Evolutionary conservation across 2,888 invertebrate genomes (phyloP), one percentile per base, ranked within the genome.

Genomic region (Ochropacha duplaris): DNA sequence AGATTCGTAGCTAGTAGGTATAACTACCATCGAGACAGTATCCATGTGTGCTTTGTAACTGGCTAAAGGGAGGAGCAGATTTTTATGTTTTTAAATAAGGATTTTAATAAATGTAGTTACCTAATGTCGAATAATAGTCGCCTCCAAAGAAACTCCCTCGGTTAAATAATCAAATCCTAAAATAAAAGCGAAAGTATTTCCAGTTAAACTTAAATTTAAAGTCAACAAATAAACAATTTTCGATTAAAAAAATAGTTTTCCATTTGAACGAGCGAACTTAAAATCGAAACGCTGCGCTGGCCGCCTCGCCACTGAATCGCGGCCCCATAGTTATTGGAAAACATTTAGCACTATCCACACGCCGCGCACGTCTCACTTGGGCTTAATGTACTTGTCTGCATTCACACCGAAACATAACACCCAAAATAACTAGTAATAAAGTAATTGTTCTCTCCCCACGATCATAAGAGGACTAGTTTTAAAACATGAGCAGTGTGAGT

Each of bases 331-430:
- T 72, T 83, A 84, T 83, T 66, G 84, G 78, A 78, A 84, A 84
- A 78, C 79, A 84, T 84, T 84, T 80, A 81, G 72, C 74, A 72
- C 73, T 76, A 76, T 81, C 68, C 75, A 65, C 70, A 82, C 67
- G 73, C 79, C 55, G 66, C 62, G 68, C 81, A 80, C 81, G 81
- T 82, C 65, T 66, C 69, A 60, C 69, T 51, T 55, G 59, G 49
- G 55, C 59, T 72, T 80, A 78, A 81, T 78, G 72, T 67, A 62
- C 67, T 66, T 65, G 65, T 54, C 62, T 60, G 56, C 49, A 56
- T 57, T 80, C 56, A 78, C 72, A 79, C 74, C 62, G 62, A 36
- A 55, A n/a, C 50, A 55, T 54, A 55, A 54, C 19, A n/a, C n/a
- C n/a, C n/a, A n/a, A n/a, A n/a, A 14, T 34, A 14, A 4, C 4